Percentiles rank a stretch among this genome's conserved stretches.
Evolutionary conservation across 2,113 vertebrate genomes (phyloP).

Genomic region (Chaetodon trifascialis): DNA sequence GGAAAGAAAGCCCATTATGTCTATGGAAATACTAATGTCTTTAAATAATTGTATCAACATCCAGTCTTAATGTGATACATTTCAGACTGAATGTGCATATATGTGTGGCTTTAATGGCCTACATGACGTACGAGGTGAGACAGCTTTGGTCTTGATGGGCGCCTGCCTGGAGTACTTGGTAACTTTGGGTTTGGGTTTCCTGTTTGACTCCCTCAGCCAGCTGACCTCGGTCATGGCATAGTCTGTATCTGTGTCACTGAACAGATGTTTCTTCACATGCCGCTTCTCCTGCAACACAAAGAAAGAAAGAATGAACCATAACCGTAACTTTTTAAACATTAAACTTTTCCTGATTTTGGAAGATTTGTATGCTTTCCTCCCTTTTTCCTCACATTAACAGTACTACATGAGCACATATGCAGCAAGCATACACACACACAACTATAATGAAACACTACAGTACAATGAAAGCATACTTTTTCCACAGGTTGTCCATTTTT

Average conservation of each 20-base stretch:
- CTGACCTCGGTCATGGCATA: constrained; percentile 85
- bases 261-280: constrained; percentile 86
- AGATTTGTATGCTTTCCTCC: neutral
- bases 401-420: neutral
- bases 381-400: neutral
- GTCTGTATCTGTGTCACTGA: constrained; percentile 93
- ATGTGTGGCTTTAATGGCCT: constrained; percentile 30
- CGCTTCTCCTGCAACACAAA: constrained; percentile 68
- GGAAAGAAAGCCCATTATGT: neutral
- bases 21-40: neutral
- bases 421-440: neutral
- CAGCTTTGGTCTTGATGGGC: constrained; percentile 37
- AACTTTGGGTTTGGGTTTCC: constrained; percentile 86
- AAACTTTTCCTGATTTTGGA: neutral
- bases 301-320: no score
- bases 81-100: neutral
- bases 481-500: constrained; percentile 48
- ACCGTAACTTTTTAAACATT: neutral
- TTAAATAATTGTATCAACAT: neutral
- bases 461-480: constrained; percentile 57
- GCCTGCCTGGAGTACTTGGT: constrained; percentile 86
- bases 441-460: neutral
- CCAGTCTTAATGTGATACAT: neutral
- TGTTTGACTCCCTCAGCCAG: constrained; percentile 88
- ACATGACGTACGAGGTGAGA: constrained; percentile 60